These are phyloP conservation scores for Mystacornis crossleyi DNA, from an alignment of 2,113 vertebrate species.

Conservation along the genomic window DNA sequence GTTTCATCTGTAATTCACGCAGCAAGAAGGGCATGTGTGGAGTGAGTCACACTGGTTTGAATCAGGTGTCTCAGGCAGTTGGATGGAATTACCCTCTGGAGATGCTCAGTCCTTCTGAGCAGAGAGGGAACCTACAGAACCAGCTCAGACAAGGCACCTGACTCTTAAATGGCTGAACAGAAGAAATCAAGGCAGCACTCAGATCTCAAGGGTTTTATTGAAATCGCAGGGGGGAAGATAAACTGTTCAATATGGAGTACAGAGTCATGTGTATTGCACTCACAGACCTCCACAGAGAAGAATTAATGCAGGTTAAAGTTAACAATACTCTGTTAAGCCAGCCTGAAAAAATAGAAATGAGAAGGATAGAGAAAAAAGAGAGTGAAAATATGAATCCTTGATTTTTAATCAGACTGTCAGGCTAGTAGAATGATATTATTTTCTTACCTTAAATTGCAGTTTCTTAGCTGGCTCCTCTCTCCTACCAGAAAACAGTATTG, in stretches of 20 bases:
- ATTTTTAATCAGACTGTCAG: conserved; percentile 58
- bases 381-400: conserved; percentile 16
- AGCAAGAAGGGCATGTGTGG: background rate
- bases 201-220: background rate
- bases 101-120: background rate
- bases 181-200: background rate
- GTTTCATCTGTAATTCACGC: background rate
- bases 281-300: background rate
- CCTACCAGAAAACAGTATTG: conserved; percentile 71
- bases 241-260: background rate
- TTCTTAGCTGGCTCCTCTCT: conserved; percentile 72
- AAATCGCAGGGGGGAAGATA: background rate
- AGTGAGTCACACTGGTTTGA: background rate
- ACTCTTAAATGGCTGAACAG: background rate
- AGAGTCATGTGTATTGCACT: accelerated
- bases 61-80: background rate
- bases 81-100: background rate
- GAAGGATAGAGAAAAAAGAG: conserved; percentile 4
- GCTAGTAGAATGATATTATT: conserved; percentile 66
- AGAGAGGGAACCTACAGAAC: background rate
- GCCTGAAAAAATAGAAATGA: background rate
- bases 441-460: conserved; percentile 72
- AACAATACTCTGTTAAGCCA: background rate
- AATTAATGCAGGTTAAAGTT: background rate
- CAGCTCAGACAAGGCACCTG: background rate